Conservation (phyloP, 1,140 invertebrate species). For the Agraylea sexmaculata region DNA sequence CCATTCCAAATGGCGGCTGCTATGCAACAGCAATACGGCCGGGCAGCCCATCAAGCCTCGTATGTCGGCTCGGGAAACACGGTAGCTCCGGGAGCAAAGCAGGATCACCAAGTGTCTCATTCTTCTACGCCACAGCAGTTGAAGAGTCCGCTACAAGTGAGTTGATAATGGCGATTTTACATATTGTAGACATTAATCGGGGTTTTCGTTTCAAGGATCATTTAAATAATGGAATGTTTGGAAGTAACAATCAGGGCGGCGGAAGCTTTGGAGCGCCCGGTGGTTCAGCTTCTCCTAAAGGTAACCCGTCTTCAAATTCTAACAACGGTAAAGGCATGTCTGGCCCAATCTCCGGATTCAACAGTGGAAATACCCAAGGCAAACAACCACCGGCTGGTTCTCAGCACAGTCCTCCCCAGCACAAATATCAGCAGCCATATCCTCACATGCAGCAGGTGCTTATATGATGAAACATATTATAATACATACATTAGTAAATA, state of each 20-base stretch:
- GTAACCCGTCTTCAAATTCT: not conserved
- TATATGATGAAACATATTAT: not conserved
- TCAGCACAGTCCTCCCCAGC: constrained; percentile 34
- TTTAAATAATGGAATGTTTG: constrained; percentile 20
- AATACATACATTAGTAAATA: too few relatives aligned
- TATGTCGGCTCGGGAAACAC: constrained; percentile 10
- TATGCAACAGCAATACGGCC: constrained; percentile 12
- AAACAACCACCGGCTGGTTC: too few relatives aligned
- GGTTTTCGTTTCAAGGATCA: constrained; percentile 15
- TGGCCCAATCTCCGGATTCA: too few relatives aligned
- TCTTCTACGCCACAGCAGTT: constrained; percentile 18
- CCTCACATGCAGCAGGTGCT: constrained; percentile 23
- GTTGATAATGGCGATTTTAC: not conserved
- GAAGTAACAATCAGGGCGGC: constrained; percentile 1
- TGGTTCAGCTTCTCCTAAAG: constrained; percentile 14
- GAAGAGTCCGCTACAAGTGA: constrained; percentile 20
- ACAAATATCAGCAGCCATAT: constrained; percentile 31
- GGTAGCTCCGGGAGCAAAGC: constrained; percentile 8
- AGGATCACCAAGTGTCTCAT: constrained; percentile 14
- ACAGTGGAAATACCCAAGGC: not conserved
- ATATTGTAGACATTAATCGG: too few relatives aligned
- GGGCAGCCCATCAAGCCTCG: constrained; percentile 9
- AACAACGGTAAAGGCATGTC: not conserved
- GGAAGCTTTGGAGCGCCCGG: constrained; percentile 3
- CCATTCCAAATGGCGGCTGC: constrained; percentile 17